Conservation (phyloP, 2,888 invertebrate genomes). For the Apodemia duryi region DNA sequence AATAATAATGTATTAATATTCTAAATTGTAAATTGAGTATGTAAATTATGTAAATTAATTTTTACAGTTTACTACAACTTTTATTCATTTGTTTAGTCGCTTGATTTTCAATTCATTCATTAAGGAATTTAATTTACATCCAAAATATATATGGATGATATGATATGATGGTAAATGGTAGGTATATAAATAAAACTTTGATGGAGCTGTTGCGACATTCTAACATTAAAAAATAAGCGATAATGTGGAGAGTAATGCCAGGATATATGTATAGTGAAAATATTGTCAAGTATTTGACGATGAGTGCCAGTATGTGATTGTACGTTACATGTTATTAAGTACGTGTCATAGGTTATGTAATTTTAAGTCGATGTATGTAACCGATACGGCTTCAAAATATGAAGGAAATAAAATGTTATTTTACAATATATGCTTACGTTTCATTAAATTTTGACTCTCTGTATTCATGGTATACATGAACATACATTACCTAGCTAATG, state of each 20-base stretch:
- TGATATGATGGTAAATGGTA: no score
- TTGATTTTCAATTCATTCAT: no score
- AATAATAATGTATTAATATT: no score
- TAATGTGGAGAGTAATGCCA: constrained; percentile 1
- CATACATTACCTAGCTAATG: no score
- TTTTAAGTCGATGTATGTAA: constrained; percentile 61
- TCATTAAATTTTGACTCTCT: constrained; percentile 27
- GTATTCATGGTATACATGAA: neutral
- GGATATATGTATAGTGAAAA: constrained; percentile 20
- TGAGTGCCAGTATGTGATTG: constrained; percentile 75
- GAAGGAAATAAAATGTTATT: constrained; percentile 72
- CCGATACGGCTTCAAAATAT: constrained; percentile 62
- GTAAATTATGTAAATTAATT: no score
- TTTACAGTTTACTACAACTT: no score
- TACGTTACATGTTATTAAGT: constrained; percentile 47
- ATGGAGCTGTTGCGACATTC: neutral
- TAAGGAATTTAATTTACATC: no score
- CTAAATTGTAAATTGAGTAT: no score
- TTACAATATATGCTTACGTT: constrained; percentile 51
- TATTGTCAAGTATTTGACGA: constrained; percentile 42
- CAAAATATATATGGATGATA: no score
- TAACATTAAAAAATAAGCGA: neutral
- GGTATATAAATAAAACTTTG: neutral
- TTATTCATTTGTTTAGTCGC: no score
- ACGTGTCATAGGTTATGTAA: constrained; percentile 44